Conservation (phyloP, 2,888 invertebrate species). For the Scotopteryx bipunctaria region DNA sequence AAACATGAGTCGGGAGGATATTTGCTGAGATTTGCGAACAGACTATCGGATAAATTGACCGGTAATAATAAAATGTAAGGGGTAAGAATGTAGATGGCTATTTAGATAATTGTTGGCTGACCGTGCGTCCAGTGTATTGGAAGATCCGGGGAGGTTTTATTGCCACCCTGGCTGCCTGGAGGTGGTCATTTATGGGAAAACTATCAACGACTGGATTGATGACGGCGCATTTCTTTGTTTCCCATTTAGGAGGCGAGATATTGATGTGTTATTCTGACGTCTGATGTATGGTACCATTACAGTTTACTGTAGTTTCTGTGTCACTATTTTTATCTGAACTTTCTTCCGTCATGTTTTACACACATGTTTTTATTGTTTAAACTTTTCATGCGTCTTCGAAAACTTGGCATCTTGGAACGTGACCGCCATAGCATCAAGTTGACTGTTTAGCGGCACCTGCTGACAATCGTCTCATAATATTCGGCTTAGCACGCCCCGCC, state of each 20-base stretch:
- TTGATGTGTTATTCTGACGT: conserved; percentile 46
- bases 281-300: conserved; percentile 39
- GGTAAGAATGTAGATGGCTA: conserved; percentile 84
- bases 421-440: conserved; percentile 62
- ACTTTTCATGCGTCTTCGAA: conserved; percentile 33
- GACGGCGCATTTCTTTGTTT: conserved; percentile 68
- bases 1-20: conserved; percentile 65
- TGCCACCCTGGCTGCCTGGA: conserved; percentile 55
- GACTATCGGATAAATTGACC: conserved; percentile 79
- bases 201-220: conserved; percentile 76
- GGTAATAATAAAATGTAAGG: conserved; percentile 83
- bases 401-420: conserved; percentile 42
- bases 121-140: conserved; percentile 78
- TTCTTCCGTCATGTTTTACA: neutral
- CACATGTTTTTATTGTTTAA: conserved; percentile 16
- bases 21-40: conserved; percentile 76
- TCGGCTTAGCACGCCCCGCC: conserved; percentile 76
- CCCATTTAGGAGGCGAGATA: conserved; percentile 51
- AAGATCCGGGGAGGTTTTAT: conserved; percentile 71
- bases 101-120: conserved; percentile 83
- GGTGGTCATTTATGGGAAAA: conserved; percentile 80
- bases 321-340: neutral
- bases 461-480: conserved; percentile 81
- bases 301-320: conserved; percentile 6
- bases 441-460: conserved; percentile 80